Conservation (phyloP, 2,888 invertebrate species). For the Nymphalis c-album region DNA sequence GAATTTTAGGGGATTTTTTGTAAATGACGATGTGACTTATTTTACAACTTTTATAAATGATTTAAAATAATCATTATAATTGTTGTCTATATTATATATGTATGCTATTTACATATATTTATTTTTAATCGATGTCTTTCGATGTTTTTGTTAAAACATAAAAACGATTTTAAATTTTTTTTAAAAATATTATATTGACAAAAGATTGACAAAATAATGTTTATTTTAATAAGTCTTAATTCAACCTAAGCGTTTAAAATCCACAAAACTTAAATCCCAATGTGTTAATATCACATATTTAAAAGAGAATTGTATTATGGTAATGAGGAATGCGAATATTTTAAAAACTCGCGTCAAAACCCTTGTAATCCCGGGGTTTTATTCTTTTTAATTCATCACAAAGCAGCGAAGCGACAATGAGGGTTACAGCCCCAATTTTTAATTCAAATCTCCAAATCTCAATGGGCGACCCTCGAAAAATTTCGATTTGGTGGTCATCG, state of each 20-base stretch:
- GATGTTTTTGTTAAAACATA: too few relatives aligned
- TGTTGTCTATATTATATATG: too few relatives aligned
- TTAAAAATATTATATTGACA: too few relatives aligned
- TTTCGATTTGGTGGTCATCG: slow-evolving; percentile 61
- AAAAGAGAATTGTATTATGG: slow-evolving; percentile 20
- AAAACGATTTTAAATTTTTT: too few relatives aligned
- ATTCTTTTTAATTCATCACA: slow-evolving; percentile 33
- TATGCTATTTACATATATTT: too few relatives aligned
- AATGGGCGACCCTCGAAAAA: slow-evolving; percentile 56
- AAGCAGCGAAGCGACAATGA: slow-evolving; percentile 28
- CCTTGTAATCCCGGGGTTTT: slow-evolving; percentile 56
- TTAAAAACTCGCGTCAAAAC: slow-evolving; percentile 46
- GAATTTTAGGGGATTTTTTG: background rate
- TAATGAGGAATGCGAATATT: slow-evolving; percentile 20
- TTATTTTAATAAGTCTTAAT: too few relatives aligned
- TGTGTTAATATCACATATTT: slow-evolving; percentile 1
- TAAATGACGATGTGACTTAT: background rate
- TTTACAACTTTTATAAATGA: background rate
- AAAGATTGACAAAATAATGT: background rate
- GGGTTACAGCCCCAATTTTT: slow-evolving; percentile 53
- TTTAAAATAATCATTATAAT: too few relatives aligned
- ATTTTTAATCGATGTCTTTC: too few relatives aligned
- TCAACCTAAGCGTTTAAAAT: background rate
- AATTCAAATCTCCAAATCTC: slow-evolving; percentile 50
- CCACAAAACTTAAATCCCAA: slow-evolving; percentile 3